A percentile compares a stretch with the other conserved stretches of the same genome.
phyloP scores from a whole-genome alignment of 2,888 invertebrate species.

The Sphecodes monilicornis region DNA sequence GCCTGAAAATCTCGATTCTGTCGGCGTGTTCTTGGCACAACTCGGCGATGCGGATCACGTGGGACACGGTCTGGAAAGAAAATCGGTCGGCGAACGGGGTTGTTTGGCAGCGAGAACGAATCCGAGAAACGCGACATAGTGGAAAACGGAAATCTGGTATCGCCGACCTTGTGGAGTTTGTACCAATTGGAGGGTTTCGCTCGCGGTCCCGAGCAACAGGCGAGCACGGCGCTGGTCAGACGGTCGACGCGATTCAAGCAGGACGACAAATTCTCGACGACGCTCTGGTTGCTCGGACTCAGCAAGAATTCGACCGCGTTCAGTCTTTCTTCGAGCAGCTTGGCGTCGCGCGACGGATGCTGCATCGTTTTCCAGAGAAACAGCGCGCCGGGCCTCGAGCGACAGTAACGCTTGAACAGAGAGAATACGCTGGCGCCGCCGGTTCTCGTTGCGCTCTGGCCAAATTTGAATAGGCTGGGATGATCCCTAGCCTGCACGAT shows the following conservation, averaged over 20 bases:
- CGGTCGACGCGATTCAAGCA: constrained; percentile 73
- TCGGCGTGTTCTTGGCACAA: constrained; percentile 69
- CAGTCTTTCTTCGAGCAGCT: constrained; percentile 87
- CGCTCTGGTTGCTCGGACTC: constrained; percentile 87
- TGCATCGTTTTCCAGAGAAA: constrained; percentile 89
- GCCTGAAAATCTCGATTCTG: constrained; percentile 68
- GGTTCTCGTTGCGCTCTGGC: constrained; percentile 86
- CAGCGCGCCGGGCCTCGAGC: constrained; percentile 88
- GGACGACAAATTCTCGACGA: constrained; percentile 85
- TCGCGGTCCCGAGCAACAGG: constrained; percentile 74
- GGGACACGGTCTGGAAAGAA: constrained; percentile 72
- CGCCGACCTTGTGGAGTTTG: constrained; percentile 74
- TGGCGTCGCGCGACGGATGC: constrained; percentile 89
- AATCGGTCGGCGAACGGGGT: neutral
- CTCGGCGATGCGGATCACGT: constrained; percentile 76
- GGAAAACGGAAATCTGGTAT: neutral
- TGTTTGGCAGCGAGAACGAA: neutral
- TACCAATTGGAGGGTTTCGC: constrained; percentile 78
- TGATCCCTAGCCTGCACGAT: constrained; percentile 91
- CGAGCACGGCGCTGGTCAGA: constrained; percentile 70
- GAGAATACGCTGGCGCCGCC: constrained; percentile 91
- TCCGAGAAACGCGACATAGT: neutral
- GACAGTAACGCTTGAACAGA: constrained; percentile 88
- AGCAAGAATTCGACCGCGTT: constrained; percentile 90
- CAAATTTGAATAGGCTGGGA: constrained; percentile 91